Evolutionary conservation across 2,797 vertebrate genomes (phyloP).

Genomic region (Scolopax bukidnonensis): DNA sequence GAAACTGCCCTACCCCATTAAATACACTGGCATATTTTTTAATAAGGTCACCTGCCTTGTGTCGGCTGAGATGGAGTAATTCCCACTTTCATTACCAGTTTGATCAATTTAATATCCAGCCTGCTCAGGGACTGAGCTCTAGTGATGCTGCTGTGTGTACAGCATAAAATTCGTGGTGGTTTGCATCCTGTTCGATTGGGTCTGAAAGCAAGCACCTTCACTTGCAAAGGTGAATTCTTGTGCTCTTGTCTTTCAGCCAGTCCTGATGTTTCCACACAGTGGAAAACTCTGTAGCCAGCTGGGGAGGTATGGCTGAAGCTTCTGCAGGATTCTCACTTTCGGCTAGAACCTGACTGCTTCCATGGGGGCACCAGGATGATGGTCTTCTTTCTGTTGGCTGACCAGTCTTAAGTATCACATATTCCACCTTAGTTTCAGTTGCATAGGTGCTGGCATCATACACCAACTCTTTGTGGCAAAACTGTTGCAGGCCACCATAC

Average conservation of each 20-base stretch:
- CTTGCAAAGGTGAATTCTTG: background rate
- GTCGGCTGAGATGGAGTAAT: conserved; percentile 65
- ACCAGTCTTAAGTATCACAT: rapidly evolving
- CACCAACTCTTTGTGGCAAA: background rate
- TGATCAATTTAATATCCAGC: conserved; percentile 73
- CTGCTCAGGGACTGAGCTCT: conserved; percentile 39
- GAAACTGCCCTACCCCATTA: conserved; percentile 73
- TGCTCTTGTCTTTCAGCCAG: background rate
- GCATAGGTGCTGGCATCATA: rapidly evolving
- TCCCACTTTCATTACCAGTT: conserved; percentile 72
- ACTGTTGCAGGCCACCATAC: background rate
- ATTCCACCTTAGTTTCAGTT: background rate
- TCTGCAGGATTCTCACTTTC: background rate
- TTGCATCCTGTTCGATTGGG: background rate
- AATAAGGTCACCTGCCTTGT: conserved; percentile 74
- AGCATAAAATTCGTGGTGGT: conserved; percentile 5
- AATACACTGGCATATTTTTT: conserved; percentile 73
- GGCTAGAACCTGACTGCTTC: background rate
- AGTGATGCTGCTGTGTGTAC: conserved; percentile 25
- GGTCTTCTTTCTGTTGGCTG: background rate
- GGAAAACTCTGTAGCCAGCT: rapidly evolving
- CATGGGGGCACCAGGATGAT: background rate
- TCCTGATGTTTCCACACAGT: background rate
- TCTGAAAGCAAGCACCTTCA: background rate
- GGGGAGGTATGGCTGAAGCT: background rate